Percentiles rank a stretch among this genome's conserved stretches.
Conservation (phyloP, 2,888 invertebrate genomes). For the Limnephilus lunatus region DNA sequence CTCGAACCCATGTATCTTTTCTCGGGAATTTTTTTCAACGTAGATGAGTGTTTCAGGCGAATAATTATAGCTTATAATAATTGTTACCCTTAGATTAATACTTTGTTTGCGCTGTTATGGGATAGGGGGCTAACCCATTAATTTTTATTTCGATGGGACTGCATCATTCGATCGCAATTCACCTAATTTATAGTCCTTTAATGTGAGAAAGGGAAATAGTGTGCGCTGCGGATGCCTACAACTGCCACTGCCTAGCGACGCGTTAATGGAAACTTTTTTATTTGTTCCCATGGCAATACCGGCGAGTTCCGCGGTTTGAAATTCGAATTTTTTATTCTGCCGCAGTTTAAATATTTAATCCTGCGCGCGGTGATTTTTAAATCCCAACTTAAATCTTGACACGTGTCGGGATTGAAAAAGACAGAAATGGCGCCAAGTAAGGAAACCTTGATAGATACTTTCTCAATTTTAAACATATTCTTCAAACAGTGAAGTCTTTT, state of each 20-base stretch:
- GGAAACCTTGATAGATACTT: not conserved
- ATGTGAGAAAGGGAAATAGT: conserved; percentile 58
- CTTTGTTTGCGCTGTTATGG: not conserved
- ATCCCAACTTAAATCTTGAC: not conserved
- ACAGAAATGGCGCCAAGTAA: not conserved
- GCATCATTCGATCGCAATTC: conserved; percentile 53
- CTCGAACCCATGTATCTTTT: too few species aligned
- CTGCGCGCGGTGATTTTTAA: not conserved
- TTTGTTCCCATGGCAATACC: conserved; percentile 1
- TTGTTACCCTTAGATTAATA: too few species aligned
- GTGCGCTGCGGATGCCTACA: not conserved
- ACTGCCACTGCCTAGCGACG: not conserved
- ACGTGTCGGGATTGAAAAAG: not conserved
- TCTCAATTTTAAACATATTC: not conserved
- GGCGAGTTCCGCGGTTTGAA: conserved; percentile 24
- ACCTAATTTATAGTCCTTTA: conserved; percentile 59
- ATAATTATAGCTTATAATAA: too few species aligned
- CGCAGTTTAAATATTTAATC: conserved; percentile 13
- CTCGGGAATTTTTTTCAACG: too few species aligned
- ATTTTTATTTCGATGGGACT: not conserved
- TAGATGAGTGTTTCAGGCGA: too few species aligned
- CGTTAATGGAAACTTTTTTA: not conserved
- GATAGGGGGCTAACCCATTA: not conserved
- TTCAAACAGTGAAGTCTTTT: not conserved
- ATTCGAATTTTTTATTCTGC: conserved; percentile 13